phyloP scores from a whole-genome alignment of 2,888 invertebrate species.

The Ditula angustiorana region DNA sequence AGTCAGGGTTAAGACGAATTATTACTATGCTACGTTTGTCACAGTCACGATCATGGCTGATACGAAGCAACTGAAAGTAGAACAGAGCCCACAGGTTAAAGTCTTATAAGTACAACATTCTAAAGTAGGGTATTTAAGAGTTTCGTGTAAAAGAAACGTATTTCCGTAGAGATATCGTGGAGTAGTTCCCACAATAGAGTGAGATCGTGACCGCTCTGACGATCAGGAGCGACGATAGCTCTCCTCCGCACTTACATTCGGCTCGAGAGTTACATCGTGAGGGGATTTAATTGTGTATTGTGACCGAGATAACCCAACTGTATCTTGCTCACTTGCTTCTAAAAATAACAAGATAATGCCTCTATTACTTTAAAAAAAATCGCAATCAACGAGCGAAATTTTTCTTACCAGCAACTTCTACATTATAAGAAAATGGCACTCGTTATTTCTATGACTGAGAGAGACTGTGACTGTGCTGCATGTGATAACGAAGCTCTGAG shows the following conservation, averaged over 20 bases:
- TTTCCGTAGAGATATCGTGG: constrained; percentile 54
- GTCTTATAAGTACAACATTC: constrained; percentile 8
- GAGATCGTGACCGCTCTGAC: constrained; percentile 72
- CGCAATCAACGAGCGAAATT: background rate
- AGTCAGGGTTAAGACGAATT: constrained; percentile 19
- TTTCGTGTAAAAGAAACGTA: constrained; percentile 49
- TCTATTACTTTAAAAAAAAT: background rate
- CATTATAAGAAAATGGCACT: background rate
- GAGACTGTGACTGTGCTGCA: background rate
- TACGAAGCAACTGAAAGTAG: constrained; percentile 22
- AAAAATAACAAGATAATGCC: background rate
- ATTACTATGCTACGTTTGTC: constrained; percentile 33
- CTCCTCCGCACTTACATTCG: constrained; percentile 58
- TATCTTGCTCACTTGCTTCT: constrained; percentile 40
- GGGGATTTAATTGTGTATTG: constrained; percentile 68
- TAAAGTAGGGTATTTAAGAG: constrained; percentile 34
- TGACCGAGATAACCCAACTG: constrained; percentile 62
- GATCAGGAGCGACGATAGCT: constrained; percentile 73
- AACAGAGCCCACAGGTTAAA: constrained; percentile 24
- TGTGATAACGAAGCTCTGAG: background rate
- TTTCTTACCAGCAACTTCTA: background rate
- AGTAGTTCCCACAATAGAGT: constrained; percentile 74
- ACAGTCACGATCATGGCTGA: constrained; percentile 24
- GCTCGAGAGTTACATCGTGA: constrained; percentile 63
- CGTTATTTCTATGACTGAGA: background rate